Evolutionary conservation across 1,140 invertebrate species (phyloP).

Genomic region (Centruroides sculpturatus): DNA sequence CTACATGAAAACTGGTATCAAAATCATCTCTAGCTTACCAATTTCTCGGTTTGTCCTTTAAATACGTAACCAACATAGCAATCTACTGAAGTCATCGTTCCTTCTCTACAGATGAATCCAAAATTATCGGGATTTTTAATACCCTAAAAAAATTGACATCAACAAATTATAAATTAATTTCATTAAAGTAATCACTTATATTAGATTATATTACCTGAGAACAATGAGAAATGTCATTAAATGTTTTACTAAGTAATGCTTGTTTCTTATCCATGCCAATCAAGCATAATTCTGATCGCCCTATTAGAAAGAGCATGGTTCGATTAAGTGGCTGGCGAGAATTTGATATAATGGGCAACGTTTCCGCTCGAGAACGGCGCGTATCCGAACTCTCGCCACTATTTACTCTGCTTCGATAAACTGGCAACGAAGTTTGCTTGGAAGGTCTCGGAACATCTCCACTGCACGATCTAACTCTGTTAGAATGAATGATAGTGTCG

Average conservation of each 20-base stretch:
- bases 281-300: constrained; percentile 66
- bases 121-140: constrained; percentile 66
- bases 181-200: not conserved
- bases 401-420: constrained; percentile 5
- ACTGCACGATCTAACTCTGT: constrained; percentile 11
- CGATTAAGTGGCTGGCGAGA: constrained; percentile 52
- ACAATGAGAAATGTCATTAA: constrained; percentile 75
- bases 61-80: constrained; percentile 73
- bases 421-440: constrained; percentile 14
- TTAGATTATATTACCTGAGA: constrained; percentile 43
- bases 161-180: not conserved
- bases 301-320: constrained; percentile 80
- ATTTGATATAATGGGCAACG: not conserved
- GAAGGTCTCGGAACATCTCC: constrained; percentile 9
- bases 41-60: constrained; percentile 61
- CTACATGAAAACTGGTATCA: constrained; percentile 40
- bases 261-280: constrained; percentile 86
- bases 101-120: constrained; percentile 44
- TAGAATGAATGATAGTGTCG: not conserved
- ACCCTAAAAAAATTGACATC: constrained; percentile 37
- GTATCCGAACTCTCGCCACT: constrained; percentile 5
- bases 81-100: constrained; percentile 28
- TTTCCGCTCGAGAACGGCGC: constrained; percentile 1
- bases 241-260: constrained; percentile 66
- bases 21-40: constrained; percentile 14